phyloP scores from a whole-genome alignment of 2,113 vertebrate genomes.

The Pleuronectes platessa region DNA sequence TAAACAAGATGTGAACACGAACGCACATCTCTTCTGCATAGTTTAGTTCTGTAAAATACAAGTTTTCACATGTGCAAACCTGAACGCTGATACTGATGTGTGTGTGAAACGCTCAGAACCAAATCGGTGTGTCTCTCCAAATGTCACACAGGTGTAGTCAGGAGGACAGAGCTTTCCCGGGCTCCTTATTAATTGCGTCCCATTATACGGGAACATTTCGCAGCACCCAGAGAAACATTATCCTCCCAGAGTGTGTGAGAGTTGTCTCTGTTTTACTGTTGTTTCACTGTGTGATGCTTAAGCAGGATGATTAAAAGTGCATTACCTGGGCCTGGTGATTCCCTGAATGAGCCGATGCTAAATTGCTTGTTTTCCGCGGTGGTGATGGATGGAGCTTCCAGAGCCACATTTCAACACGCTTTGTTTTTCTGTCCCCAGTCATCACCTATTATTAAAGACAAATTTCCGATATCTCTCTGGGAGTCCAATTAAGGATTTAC shows the following conservation, averaged over 20 bases:
- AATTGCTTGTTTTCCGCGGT: constrained; percentile 97
- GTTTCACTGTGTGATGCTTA: constrained; percentile 80
- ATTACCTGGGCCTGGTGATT: constrained; percentile 96
- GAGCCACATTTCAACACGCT: constrained; percentile 96
- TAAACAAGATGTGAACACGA: too few relatives aligned
- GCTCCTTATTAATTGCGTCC: constrained; percentile 68
- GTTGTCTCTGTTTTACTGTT: constrained; percentile 70
- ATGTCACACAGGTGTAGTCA: constrained; percentile 4
- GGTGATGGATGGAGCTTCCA: constrained; percentile 98
- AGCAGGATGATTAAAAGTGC: constrained; percentile 99
- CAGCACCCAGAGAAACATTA: constrained; percentile 73
- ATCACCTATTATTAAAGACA: constrained; percentile 99
- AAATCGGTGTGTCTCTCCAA: background rate
- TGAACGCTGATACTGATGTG: too few relatives aligned
- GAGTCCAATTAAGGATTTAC: constrained; percentile 99
- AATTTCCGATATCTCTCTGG: constrained; percentile 99
- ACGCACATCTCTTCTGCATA: too few relatives aligned
- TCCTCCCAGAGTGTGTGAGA: constrained; percentile 60
- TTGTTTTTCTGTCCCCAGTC: constrained; percentile 99
- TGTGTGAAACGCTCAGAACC: too few relatives aligned
- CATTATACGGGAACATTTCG: constrained; percentile 66
- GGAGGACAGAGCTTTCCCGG: constrained; percentile 34
- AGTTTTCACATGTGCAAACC: background rate
- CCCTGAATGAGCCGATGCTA: constrained; percentile 96
- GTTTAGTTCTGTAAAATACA: too few relatives aligned